Conservation (phyloP, 2,888 invertebrate species). For the Lobophora halterata region DNA sequence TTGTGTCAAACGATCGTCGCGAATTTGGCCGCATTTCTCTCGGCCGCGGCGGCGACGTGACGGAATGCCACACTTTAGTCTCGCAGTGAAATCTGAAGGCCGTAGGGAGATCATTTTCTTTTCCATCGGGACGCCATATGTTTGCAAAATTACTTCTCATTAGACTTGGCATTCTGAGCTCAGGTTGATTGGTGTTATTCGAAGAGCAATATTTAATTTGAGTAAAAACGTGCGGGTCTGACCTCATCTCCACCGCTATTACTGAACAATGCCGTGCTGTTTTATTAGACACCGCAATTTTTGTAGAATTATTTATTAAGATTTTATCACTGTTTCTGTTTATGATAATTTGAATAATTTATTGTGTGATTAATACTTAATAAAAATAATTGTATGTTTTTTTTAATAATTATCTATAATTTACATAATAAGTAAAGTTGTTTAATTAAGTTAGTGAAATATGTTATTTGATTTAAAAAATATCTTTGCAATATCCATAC, state of each 20-base stretch:
- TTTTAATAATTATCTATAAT: too few species aligned
- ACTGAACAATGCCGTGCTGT: slow-evolving; percentile 21
- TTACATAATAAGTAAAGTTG: too few species aligned
- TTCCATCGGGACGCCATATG: slow-evolving; percentile 17
- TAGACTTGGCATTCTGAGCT: slow-evolving; percentile 28
- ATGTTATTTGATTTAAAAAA: too few species aligned
- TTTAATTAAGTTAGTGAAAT: too few species aligned
- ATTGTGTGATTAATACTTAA: slow-evolving; percentile 2
- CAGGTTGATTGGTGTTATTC: slow-evolving; percentile 15
- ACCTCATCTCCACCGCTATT: slow-evolving; percentile 24
- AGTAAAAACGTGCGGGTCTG: slow-evolving; percentile 18
- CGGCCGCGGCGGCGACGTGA: slow-evolving; percentile 53
- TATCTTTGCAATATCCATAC: too few species aligned
- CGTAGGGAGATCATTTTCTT: slow-evolving; percentile 55
- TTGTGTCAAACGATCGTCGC: slow-evolving; percentile 75
- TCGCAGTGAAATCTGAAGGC: slow-evolving; percentile 74
- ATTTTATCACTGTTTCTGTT: slow-evolving; percentile 6
- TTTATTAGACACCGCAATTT: slow-evolving; percentile 24
- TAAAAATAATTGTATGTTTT: too few species aligned
- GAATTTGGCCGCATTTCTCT: slow-evolving; percentile 77
- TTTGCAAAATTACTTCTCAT: slow-evolving; percentile 10
- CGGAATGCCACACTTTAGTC: slow-evolving; percentile 66
- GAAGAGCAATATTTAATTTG: slow-evolving; percentile 23
- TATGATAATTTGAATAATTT: slow-evolving; percentile 3
- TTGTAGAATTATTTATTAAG: slow-evolving; percentile 12